These are phyloP conservation scores for Temnothorax curvispinosus DNA, from an alignment of 1,140 invertebrate genomes.

Conservation along the genomic window DNA sequence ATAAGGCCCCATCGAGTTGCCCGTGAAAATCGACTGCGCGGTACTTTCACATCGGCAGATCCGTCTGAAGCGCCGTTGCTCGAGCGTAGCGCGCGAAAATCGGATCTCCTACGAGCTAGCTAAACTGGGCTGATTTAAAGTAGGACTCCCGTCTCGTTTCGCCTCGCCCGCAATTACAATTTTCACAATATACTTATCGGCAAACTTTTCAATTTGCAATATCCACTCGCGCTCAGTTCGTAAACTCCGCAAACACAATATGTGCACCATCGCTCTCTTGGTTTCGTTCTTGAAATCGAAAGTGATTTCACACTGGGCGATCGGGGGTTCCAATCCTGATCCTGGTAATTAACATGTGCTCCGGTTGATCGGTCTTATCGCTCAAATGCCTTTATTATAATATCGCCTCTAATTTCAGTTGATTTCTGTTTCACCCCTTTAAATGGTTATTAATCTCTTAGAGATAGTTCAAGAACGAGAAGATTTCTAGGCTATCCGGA, in stretches of 20 bases:
- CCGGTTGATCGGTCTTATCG: background rate
- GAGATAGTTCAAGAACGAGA: background rate
- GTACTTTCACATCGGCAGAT: slow-evolving; percentile 78
- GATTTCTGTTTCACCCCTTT: background rate
- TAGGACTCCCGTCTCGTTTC: slow-evolving; percentile 73
- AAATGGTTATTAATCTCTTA: background rate
- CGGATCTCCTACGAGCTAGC: slow-evolving; percentile 70
- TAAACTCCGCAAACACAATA: background rate
- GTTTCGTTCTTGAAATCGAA: slow-evolving; percentile 75
- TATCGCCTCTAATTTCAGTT: background rate
- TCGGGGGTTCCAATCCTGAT: background rate
- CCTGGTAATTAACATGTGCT: background rate
- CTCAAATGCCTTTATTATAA: background rate
- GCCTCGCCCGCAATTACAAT: slow-evolving; percentile 64
- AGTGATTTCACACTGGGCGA: slow-evolving; percentile 74
- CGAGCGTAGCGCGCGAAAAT: slow-evolving; percentile 80
- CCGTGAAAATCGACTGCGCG: slow-evolving; percentile 72
- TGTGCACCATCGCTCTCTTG: slow-evolving; percentile 21
- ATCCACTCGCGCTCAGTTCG: background rate
- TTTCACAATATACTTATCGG: slow-evolving; percentile 19
- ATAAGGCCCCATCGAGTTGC: slow-evolving; percentile 18
- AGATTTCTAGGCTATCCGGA: slow-evolving; percentile 7
- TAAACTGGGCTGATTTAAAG: slow-evolving; percentile 79
- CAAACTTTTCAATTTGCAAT: background rate
- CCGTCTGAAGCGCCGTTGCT: slow-evolving; percentile 71